Evolutionary conservation across 2,113 vertebrate genomes (phyloP).

Genomic region (Nerophis ophidion): DNA sequence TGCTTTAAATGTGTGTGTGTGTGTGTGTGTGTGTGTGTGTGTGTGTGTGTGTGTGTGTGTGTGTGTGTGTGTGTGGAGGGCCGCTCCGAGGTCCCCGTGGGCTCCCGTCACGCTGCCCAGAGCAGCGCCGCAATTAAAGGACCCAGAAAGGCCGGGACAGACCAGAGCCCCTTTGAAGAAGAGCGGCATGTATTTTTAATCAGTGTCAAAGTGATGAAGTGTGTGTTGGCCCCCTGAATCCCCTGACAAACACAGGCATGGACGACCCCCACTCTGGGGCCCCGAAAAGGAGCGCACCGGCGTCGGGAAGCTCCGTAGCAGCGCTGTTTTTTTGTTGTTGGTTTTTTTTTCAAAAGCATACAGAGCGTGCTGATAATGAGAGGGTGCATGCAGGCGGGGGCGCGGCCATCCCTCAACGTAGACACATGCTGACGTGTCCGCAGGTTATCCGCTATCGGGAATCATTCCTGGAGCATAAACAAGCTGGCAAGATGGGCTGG

Average conservation of each 20-base stretch:
- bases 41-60: constrained; percentile 14
- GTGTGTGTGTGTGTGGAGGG: constrained; percentile 35
- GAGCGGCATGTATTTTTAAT: constrained; percentile 70
- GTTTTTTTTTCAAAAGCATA: no score
- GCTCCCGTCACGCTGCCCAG: constrained; percentile 49
- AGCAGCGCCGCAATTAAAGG: constrained; percentile 60
- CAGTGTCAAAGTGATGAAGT: constrained; percentile 71
- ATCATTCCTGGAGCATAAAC: constrained; percentile 71
- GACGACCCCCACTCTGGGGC: constrained; percentile 33
- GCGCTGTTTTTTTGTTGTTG: no score
- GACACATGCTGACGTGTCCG: constrained; percentile 65
- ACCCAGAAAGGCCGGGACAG: constrained; percentile 36
- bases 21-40: constrained; percentile 30
- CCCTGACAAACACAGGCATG: constrained; percentile 65
- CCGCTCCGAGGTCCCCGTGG: constrained; percentile 31
- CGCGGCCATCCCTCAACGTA: constrained; percentile 59
- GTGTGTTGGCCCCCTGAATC: constrained; percentile 61
- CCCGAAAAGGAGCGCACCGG: constrained; percentile 25
- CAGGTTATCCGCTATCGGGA: constrained; percentile 67
- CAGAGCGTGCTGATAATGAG: no score
- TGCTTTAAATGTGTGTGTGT: constrained; percentile 29
- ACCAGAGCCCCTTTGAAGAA: constrained; percentile 50
- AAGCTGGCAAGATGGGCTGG: constrained; percentile 64
- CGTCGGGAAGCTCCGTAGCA: no score
- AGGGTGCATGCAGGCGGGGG: no score